Evolutionary conservation across 2,888 invertebrate species (phyloP).

Genomic region (Leucophenga maculata): DNA sequence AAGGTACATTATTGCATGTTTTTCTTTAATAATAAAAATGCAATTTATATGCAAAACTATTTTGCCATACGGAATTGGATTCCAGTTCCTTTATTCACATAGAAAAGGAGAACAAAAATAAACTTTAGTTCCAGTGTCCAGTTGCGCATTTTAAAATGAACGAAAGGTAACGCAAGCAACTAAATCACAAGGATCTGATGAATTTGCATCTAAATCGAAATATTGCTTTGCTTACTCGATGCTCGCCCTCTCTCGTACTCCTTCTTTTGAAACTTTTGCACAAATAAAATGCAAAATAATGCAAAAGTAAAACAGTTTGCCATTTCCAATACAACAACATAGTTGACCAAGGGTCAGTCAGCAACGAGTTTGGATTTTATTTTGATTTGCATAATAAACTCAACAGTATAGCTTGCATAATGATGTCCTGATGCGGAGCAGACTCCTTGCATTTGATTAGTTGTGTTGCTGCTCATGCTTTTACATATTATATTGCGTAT

Average conservation of each 20-base stretch:
- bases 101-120: not conserved
- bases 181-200: constrained; percentile 59
- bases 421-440: constrained; percentile 46
- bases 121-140: not conserved
- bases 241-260: not conserved
- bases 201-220: constrained; percentile 72
- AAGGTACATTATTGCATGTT: too few species aligned
- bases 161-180: constrained; percentile 4
- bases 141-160: not conserved
- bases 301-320: not conserved
- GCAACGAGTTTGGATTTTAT: not conserved
- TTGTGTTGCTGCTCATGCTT: not conserved
- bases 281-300: not conserved
- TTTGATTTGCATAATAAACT: too few species aligned
- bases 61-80: too few species aligned
- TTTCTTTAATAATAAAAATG: too few species aligned
- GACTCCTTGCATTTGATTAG: constrained; percentile 15
- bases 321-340: not conserved
- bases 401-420: constrained; percentile 55
- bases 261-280: too few species aligned
- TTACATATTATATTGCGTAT: not conserved
- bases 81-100: too few species aligned
- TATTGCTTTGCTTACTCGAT: constrained; percentile 38
- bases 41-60: too few species aligned
- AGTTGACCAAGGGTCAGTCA: constrained; percentile 24